A percentile compares a stretch with the other conserved stretches of the same genome.
Conservation (phyloP, 2,797 vertebrate genomes). For the Tenualosa thibaudeaui region DNA sequence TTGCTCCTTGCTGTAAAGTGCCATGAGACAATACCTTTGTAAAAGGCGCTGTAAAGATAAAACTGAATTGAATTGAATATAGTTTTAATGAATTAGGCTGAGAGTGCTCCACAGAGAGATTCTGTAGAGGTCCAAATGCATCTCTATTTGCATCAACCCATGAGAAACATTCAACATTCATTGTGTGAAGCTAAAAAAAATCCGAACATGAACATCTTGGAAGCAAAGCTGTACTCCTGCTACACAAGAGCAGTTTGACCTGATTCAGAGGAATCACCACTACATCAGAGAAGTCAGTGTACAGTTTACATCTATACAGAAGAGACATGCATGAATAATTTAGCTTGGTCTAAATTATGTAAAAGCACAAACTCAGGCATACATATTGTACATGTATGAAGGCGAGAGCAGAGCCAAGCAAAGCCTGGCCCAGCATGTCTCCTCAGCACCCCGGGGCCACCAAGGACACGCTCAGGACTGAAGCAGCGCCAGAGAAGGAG, state of each 20-base stretch:
- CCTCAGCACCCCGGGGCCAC: not conserved
- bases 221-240: not conserved
- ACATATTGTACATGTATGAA: not conserved
- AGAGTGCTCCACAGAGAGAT: not conserved
- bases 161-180: not conserved
- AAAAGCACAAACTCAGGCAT: not conserved
- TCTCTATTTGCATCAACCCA: not conserved
- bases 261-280: not conserved
- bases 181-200: not conserved
- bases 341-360: not conserved
- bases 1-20: too few relatives aligned
- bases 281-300: not conserved
- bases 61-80: too few relatives aligned
- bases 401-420: not conserved
- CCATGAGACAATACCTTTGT: too few relatives aligned
- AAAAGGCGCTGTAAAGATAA: too few relatives aligned
- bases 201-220: not conserved
- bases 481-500: not conserved
- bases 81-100: not conserved
- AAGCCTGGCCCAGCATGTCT: not conserved
- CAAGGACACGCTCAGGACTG: not conserved
- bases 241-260: not conserved
- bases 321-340: not conserved
- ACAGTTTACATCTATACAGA: not conserved
- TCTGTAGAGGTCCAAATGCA: not conserved